These are phyloP conservation scores for Anarhynchus alexandrinus DNA, from an alignment of 2,113 vertebrate species.

Conservation along the genomic window DNA sequence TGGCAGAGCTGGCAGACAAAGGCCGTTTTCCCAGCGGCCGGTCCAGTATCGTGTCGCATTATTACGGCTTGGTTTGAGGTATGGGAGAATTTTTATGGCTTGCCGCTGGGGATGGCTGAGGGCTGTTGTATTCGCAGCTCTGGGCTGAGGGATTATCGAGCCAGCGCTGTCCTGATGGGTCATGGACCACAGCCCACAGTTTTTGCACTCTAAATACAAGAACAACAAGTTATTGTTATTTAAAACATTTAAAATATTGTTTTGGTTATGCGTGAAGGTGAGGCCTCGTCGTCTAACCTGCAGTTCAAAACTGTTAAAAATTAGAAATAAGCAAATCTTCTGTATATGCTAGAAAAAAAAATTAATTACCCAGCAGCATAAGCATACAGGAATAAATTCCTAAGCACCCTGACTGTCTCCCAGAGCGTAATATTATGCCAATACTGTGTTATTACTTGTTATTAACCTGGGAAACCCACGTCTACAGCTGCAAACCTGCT, in stretches of 20 bases:
- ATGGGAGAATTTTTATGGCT: not conserved
- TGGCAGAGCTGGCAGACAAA: not conserved
- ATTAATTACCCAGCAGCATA: not conserved
- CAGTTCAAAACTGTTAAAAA: not conserved
- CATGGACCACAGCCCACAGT: not conserved
- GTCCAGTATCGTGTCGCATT: not conserved
- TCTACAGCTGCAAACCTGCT: not conserved
- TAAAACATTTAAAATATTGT: too few species aligned
- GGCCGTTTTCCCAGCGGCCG: rapidly evolving
- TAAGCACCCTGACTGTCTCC: not conserved
- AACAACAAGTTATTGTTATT: too few species aligned
- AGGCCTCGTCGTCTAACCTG: not conserved
- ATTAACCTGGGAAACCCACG: not conserved
- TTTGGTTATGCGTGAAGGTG: not conserved
- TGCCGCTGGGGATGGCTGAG: not conserved
- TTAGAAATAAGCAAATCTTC: not conserved
- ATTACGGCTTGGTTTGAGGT: not conserved
- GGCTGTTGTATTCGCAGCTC: not conserved
- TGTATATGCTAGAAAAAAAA: not conserved
- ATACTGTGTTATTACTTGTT: not conserved
- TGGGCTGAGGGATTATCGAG: not conserved
- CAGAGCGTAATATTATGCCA: not conserved
- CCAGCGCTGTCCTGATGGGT: not conserved
- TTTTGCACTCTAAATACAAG: not conserved
- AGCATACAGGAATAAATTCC: not conserved